These are phyloP conservation scores for Malurus elegans DNA, from an alignment of 2,113 vertebrate species.

Conservation along the genomic window DNA sequence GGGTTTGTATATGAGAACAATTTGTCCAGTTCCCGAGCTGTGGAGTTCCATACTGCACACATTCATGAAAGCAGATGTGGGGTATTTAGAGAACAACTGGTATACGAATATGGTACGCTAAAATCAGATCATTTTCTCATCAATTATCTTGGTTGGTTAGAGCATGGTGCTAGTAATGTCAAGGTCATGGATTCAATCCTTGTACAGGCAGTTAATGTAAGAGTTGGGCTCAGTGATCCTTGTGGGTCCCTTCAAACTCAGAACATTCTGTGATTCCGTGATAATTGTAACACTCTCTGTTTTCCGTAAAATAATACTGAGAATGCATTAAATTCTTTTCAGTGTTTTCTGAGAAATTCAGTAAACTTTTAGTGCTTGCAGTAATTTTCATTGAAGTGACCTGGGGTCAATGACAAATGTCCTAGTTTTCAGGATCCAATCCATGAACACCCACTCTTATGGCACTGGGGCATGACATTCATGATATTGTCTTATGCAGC, in stretches of 20 bases:
- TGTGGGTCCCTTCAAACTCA: neutral
- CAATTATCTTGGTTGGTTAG: neutral
- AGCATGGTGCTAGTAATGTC: neutral
- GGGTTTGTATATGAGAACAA: neutral
- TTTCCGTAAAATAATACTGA: neutral
- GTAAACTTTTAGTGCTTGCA: neutral
- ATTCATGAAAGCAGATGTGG: constrained; percentile 1
- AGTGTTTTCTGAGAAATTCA: neutral
- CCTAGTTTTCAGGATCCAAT: neutral
- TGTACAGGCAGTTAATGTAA: neutral
- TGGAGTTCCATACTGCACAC: neutral
- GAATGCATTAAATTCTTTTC: neutral
- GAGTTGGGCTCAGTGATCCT: neutral
- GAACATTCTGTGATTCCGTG: neutral
- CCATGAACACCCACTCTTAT: neutral
- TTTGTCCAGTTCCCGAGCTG: neutral
- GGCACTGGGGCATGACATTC: neutral
- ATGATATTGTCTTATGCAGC: neutral
- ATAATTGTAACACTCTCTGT: neutral
- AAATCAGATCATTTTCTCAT: neutral
- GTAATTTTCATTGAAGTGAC: neutral
- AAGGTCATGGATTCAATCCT: neutral
- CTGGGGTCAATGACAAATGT: neutral
- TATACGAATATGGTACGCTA: neutral
- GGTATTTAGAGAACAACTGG: neutral